Evolutionary conservation across 2,888 invertebrate species (phyloP).

Genomic region (Blera fallax): DNA sequence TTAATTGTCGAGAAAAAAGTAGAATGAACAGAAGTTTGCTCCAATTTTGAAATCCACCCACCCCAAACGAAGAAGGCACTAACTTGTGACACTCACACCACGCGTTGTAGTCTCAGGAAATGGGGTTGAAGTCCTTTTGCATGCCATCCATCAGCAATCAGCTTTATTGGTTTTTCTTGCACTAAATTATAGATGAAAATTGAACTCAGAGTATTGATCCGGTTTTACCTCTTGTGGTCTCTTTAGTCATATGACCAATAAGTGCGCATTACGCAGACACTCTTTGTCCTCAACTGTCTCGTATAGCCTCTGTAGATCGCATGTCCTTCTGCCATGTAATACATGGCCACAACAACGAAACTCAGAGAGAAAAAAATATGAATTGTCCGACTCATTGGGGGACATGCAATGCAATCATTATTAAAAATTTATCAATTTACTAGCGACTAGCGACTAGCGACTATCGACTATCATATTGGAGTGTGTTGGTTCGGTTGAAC

Average conservation of each 20-base stretch:
- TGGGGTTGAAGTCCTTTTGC: constrained; percentile 39
- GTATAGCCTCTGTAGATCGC: constrained; percentile 33
- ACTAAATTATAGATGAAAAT: constrained; percentile 57
- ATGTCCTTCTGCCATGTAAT: constrained; percentile 60
- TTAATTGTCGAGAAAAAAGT: constrained; percentile 36
- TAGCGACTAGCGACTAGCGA: constrained; percentile 12
- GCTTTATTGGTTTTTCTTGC: constrained; percentile 59
- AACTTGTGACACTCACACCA: not conserved
- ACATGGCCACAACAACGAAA: constrained; percentile 29
- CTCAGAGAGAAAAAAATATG: constrained; percentile 41
- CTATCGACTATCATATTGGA: not conserved
- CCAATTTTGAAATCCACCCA: constrained; percentile 21
- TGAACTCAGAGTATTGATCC: constrained; percentile 64
- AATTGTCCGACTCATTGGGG: constrained; percentile 55
- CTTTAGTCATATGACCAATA: constrained; percentile 24
- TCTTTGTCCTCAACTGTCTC: not conserved
- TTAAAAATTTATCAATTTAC: constrained; percentile 73
- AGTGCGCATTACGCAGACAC: constrained; percentile 26
- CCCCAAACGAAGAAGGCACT: not conserved
- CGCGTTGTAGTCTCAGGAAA: constrained; percentile 8
- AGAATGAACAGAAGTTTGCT: not conserved
- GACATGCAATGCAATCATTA: constrained; percentile 75
- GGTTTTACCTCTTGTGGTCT: constrained; percentile 39
- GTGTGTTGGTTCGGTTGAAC: constrained; percentile 44
- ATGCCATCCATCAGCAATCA: constrained; percentile 24